Evolutionary conservation across 2,888 invertebrate species (phyloP).

Genomic region (Pilophorus perplexus): DNA sequence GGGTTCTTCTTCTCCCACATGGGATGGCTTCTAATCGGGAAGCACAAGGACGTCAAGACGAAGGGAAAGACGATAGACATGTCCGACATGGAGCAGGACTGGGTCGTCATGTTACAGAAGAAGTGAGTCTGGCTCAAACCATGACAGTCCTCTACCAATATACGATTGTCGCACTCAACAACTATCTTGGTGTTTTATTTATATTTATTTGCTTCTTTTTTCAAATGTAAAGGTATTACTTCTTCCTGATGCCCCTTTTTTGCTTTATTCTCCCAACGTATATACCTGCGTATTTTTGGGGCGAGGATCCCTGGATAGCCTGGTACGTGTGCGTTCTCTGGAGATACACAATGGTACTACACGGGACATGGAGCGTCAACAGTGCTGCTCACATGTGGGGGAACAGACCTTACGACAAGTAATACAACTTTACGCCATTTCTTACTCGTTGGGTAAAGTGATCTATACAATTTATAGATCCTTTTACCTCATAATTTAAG

Average conservation of each 20-base stretch:
- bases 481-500: no score
- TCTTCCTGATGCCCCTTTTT: constrained; percentile 69
- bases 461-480: no score
- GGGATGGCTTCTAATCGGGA: constrained; percentile 85
- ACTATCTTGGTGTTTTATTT: background rate
- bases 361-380: constrained; percentile 91
- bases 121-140: constrained; percentile 61
- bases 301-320: constrained; percentile 67
- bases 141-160: constrained; percentile 50
- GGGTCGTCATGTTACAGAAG: constrained; percentile 80
- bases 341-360: constrained; percentile 73
- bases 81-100: constrained; percentile 81
- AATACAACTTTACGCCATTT: no score
- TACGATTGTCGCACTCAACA: background rate
- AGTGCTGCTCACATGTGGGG: no score
- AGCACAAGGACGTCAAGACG: constrained; percentile 80
- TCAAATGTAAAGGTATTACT: constrained; percentile 68
- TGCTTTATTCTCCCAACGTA: constrained; percentile 79
- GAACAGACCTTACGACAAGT: constrained; percentile 83
- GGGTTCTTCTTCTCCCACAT: constrained; percentile 96
- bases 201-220: background rate
- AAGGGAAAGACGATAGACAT: constrained; percentile 82
- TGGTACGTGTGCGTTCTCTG: constrained; percentile 74
- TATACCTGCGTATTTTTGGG: constrained; percentile 74
- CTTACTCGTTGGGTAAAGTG: no score